phyloP scores from a whole-genome alignment of 2,113 vertebrate species.

The Oryzias melastigma region DNA sequence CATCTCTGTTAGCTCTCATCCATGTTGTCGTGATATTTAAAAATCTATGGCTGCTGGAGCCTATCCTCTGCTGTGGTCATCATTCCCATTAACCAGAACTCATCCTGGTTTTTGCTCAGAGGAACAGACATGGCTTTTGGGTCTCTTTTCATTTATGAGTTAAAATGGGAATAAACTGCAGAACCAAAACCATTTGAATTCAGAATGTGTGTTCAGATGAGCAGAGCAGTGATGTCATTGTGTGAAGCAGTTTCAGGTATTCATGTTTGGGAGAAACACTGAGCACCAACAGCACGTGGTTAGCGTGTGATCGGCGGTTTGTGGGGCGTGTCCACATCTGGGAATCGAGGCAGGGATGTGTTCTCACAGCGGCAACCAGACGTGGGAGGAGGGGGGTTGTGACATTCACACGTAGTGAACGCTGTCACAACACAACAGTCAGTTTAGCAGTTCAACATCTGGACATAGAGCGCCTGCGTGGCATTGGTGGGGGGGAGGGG shows the following conservation, averaged over 20 bases:
- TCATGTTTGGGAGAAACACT: slow-evolving; percentile 12
- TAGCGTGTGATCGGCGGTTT: slow-evolving; percentile 15
- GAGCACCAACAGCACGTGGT: slow-evolving; percentile 35
- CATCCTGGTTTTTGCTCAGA: too few species aligned
- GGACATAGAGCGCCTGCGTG: too few species aligned
- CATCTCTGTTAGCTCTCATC: too few species aligned
- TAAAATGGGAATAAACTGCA: too few species aligned
- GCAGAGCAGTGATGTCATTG: background rate
- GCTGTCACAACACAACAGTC: slow-evolving; percentile 29
- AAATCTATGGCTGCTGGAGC: too few species aligned
- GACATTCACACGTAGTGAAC: slow-evolving; percentile 55
- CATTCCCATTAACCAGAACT: too few species aligned
- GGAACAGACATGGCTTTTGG: too few species aligned
- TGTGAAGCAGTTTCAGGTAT: background rate
- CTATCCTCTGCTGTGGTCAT: too few species aligned
- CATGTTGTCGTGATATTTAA: too few species aligned
- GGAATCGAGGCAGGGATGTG: slow-evolving; percentile 73
- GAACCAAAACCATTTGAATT: background rate
- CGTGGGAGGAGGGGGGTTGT: slow-evolving; percentile 49
- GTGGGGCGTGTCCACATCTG: slow-evolving; percentile 63
- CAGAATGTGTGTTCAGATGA: background rate
- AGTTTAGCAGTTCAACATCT: background rate
- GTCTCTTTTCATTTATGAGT: too few species aligned
- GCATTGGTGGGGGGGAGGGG: too few species aligned
- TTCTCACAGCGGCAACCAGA: slow-evolving; percentile 73